Evolutionary conservation across 2,888 invertebrate genomes (phyloP).

Genomic region (Julus scandinavius): DNA sequence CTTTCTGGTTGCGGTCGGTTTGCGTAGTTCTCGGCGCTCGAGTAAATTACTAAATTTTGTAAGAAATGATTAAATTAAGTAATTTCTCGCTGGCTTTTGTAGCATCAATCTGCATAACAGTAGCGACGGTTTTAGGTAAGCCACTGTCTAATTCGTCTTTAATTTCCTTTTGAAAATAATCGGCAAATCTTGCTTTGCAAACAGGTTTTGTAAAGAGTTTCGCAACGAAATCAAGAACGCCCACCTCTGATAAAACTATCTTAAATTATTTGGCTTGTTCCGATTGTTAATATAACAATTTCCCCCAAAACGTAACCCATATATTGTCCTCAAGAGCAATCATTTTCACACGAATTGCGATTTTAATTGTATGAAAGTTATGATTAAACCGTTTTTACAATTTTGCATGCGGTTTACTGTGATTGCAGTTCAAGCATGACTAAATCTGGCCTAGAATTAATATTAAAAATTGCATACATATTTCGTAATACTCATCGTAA

Average conservation of each 20-base stretch:
- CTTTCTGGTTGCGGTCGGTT: conserved; percentile 31
- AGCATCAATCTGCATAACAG: background rate
- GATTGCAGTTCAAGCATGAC: no score
- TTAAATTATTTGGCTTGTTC: background rate
- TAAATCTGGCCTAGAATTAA: no score
- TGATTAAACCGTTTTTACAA: no score
- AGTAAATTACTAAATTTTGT: background rate
- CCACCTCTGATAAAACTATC: conserved; percentile 33
- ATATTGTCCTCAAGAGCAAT: no score
- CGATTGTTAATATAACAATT: background rate
- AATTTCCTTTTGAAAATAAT: background rate
- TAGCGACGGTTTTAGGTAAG: conserved; percentile 16
- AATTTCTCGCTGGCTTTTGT: background rate
- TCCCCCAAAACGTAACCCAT: background rate
- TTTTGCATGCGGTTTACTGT: no score
- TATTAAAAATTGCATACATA: no score
- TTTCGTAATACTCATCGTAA: no score
- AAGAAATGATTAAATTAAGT: background rate
- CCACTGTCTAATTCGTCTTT: background rate
- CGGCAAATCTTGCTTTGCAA: background rate
- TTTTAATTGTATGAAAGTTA: no score
- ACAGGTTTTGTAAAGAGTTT: conserved; percentile 25
- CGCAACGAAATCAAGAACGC: conserved; percentile 1
- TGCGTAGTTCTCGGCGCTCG: background rate
- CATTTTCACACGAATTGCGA: no score